These are phyloP conservation scores for Druceiella hillmani DNA, from an alignment of 2,888 invertebrate genomes.

Conservation along the genomic window DNA sequence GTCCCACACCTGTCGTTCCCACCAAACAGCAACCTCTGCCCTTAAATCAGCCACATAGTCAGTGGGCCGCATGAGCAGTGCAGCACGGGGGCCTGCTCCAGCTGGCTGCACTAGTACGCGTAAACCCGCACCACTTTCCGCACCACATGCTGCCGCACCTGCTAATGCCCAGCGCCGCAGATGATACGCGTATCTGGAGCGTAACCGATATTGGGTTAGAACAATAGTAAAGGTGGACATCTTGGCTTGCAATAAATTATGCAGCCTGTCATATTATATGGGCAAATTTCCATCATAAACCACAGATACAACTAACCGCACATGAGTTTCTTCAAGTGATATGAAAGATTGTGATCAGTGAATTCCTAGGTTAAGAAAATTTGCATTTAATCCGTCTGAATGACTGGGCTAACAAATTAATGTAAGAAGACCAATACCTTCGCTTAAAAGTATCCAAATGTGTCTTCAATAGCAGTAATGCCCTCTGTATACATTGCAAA, in stretches of 20 bases:
- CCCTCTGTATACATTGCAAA: conserved; percentile 84
- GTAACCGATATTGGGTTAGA: conserved; percentile 1
- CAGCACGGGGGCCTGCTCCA: conserved; percentile 79
- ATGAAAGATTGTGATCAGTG: no score
- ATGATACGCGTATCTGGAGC: conserved; percentile 75
- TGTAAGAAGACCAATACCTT: conserved; percentile 49
- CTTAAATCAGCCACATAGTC: conserved; percentile 88
- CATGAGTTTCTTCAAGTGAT: no score
- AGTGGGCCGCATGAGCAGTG: conserved; percentile 74
- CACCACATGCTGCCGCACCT: conserved; percentile 72
- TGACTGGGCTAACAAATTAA: no score
- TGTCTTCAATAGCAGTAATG: conserved; percentile 79
- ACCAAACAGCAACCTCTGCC: conserved; percentile 95
- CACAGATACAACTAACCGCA: no score
- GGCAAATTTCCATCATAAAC: no score
- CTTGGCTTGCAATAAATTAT: no score
- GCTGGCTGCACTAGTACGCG: conserved; percentile 84
- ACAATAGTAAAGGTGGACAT: no score
- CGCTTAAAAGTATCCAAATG: conserved; percentile 90
- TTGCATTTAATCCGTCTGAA: no score
- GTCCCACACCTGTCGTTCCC: conserved; percentile 63
- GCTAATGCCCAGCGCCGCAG: conserved; percentile 85
- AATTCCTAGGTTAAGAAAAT: no score
- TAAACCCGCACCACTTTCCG: conserved; percentile 50
- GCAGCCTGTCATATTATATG: no score